These are phyloP conservation scores for Standfussiana lucernea DNA, from an alignment of 2,888 invertebrate genomes.

Conservation along the genomic window DNA sequence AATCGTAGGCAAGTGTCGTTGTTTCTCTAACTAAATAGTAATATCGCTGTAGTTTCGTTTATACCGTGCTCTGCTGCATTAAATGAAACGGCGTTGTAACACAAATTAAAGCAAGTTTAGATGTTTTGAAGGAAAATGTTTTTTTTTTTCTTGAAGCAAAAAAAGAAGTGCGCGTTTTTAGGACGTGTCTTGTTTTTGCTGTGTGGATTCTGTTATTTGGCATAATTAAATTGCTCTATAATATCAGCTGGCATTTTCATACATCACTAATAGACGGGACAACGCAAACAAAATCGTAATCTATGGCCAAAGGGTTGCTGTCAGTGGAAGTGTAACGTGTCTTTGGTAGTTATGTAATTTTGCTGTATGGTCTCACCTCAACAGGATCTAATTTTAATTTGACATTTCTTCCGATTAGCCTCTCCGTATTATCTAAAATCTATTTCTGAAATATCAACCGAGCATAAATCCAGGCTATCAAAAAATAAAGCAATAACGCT, in stretches of 20 bases:
- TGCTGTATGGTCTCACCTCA: too few species aligned
- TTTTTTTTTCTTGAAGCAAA: constrained; percentile 15
- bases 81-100: constrained; percentile 17
- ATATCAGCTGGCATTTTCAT: background rate
- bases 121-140: background rate
- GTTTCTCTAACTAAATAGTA: constrained; percentile 42
- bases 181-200: too few species aligned
- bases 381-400: too few species aligned
- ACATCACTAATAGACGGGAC: background rate
- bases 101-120: constrained; percentile 18
- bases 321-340: background rate
- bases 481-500: too few species aligned
- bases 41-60: constrained; percentile 38
- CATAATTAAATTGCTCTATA: background rate
- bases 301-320: background rate
- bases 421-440: too few species aligned
- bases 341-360: too few species aligned
- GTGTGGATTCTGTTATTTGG: background rate
- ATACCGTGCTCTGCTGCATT: constrained; percentile 44
- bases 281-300: background rate
- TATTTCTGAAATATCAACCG: too few species aligned
- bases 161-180: background rate
- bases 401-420: too few species aligned
- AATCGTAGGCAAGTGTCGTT: constrained; percentile 35
- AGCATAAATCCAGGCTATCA: too few species aligned